Conservation (phyloP, 2,888 invertebrate genomes). For the Muschampia plurimacula region DNA sequence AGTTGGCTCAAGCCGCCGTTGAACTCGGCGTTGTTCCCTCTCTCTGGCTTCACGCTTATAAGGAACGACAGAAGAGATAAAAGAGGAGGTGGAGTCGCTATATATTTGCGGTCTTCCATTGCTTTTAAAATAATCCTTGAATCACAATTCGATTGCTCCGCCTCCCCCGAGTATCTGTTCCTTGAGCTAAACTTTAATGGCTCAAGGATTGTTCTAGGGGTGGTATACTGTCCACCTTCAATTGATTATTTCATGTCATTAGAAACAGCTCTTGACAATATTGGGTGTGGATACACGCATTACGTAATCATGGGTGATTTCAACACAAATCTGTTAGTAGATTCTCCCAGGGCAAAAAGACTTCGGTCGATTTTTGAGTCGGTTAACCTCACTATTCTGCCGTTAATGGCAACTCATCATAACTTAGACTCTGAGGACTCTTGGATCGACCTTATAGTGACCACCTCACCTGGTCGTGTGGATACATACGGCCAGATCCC, state of each 20-base stretch:
- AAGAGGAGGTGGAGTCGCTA: not conserved
- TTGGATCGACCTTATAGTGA: slow-evolving; percentile 9
- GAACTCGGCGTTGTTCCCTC: not conserved
- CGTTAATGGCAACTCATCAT: not conserved
- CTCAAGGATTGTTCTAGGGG: not conserved
- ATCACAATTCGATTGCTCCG: not conserved
- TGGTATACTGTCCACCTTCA: slow-evolving; percentile 12
- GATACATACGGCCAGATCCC: not conserved
- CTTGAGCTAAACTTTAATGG: not conserved
- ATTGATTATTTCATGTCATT: not conserved
- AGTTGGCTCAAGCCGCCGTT: not conserved
- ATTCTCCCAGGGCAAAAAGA: not conserved
- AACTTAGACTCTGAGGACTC: not conserved
- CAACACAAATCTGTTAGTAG: not conserved
- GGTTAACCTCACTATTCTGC: not conserved
- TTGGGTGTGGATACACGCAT: too few species aligned
- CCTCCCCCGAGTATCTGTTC: slow-evolving; percentile 2
- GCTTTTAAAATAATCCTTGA: not conserved
- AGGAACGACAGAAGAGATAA: not conserved
- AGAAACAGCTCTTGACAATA: not conserved
- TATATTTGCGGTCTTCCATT: not conserved
- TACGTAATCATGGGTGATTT: too few species aligned
- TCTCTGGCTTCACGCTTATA: not conserved
- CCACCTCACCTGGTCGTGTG: not conserved
- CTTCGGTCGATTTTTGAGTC: slow-evolving; percentile 3